Evolutionary conservation across 2,797 vertebrate genomes (phyloP).

Genomic region (Toxotes lorentzi): DNA sequence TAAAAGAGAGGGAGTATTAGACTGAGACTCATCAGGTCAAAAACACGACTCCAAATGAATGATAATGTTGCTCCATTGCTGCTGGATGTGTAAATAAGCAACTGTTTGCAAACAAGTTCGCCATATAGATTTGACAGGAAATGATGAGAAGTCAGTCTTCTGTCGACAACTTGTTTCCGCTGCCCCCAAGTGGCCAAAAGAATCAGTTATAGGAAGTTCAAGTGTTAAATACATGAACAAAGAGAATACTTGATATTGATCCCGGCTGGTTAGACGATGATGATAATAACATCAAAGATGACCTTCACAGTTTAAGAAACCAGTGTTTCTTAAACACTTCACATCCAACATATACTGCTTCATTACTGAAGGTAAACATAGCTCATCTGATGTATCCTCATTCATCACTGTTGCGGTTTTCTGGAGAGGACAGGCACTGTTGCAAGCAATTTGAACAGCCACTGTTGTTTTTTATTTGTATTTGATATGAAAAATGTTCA

Average conservation of each 20-base stretch:
- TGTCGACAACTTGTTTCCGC: neutral
- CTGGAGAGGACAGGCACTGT: too few species aligned
- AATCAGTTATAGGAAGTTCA: neutral
- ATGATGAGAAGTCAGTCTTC: neutral
- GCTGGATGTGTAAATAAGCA: neutral
- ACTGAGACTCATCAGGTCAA: neutral
- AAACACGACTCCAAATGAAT: too few species aligned
- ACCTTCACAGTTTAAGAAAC: too few species aligned
- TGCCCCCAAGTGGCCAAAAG: conserved; percentile 12
- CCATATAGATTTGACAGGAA: neutral
- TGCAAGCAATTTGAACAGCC: too few species aligned
- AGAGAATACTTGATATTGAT: neutral
- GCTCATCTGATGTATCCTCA: neutral
- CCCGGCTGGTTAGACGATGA: too few species aligned
- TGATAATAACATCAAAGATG: too few species aligned
- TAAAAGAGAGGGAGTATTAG: neutral
- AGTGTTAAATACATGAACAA: neutral
- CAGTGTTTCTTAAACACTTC: too few species aligned
- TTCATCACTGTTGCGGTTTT: too few species aligned
- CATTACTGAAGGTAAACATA: neutral
- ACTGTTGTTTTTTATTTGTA: too few species aligned
- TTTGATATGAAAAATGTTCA: too few species aligned
- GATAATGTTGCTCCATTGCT: neutral
- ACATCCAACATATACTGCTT: neutral
- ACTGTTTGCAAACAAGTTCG: neutral